Base-by-base conservation (phyloP, 1,140 invertebrate genomes). In the Lepidostoma basale region DNA sequence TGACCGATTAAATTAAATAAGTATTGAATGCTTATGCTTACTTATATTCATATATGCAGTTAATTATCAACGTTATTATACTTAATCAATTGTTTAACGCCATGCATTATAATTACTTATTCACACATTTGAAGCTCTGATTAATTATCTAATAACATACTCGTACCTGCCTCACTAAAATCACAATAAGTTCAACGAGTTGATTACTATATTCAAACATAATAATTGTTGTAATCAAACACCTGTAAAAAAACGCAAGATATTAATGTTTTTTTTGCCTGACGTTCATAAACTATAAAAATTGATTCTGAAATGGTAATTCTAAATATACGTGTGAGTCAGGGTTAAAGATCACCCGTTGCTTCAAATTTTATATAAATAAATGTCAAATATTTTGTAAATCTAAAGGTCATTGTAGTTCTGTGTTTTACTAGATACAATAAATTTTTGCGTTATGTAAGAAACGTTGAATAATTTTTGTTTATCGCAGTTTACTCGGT, bases 311-410 rank as follows among this genome's bases (percentile, higher is more conserved):
- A 47, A 47, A 20, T 47, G 44, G 3, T 20, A 47, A 47, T 3
- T 47, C 44, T 22, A 22, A 47, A 6, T 2, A 36, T 5, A 36
- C 33, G 10, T 18, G 30, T 28, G 25, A 28, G 14, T 45, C 42
- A 20, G 18, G 42, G 42, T 45, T n/a, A 45, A 45, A 45, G 42
- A 20, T 18, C 42, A 20, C 22, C 14, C 42, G 42, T 45, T 45
- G 18, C 42, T 45, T 45, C 42, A 45, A 45, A 45, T 45, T 16
- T 18, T 45, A 45, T 45, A n/a, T n/a, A n/a, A 45, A 45, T 45
- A 45, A 45, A 45, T 45, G 42, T 45, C 42, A 20, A 45, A 45
- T 16, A 45, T 16, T 45, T n/a, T 45, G 22, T 9, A 16, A 22
- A 18, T 16, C 18, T 20, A 45, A 45, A 45, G 42, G 42, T 45